These are phyloP conservation scores for Eupithecia abbreviata DNA, from an alignment of 2,888 invertebrate species.

Conservation along the genomic window DNA sequence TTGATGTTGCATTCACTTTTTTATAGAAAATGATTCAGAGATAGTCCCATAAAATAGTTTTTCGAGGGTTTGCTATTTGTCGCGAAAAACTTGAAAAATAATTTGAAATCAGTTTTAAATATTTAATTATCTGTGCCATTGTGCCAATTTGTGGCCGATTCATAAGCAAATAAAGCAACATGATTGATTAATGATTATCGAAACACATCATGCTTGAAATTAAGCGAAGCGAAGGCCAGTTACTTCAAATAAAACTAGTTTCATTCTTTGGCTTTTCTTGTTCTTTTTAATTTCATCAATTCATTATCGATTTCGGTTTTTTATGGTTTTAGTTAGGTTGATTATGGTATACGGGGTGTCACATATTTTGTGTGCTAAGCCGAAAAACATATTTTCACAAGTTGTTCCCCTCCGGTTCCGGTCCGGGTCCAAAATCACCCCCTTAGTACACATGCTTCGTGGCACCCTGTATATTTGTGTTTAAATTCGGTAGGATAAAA, in stretches of 20 bases:
- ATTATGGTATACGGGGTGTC: no score
- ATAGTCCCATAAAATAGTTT: background rate
- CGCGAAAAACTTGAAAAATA: background rate
- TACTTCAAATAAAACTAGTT: background rate
- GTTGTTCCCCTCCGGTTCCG: no score
- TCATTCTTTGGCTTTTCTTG: background rate
- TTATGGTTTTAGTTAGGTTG: no score
- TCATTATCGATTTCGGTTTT: no score
- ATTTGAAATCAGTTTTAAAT: background rate
- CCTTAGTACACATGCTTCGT: no score
- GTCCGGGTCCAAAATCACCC: no score
- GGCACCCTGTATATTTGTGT: no score
- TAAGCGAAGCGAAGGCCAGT: slow-evolving; percentile 8
- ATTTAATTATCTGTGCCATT: background rate
- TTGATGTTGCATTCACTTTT: background rate
- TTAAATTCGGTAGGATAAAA: no score
- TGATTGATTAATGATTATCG: background rate
- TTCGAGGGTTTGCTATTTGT: background rate
- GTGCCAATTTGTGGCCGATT: background rate
- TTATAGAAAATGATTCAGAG: background rate
- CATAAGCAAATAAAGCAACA: background rate
- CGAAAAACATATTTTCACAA: no score
- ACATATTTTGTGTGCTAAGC: no score
- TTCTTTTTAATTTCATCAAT: background rate
- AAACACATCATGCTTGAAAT: slow-evolving; percentile 29